A percentile compares a stretch with the other conserved stretches of the same genome.
Evolutionary conservation across 2,888 invertebrate genomes (phyloP).

Genomic region (Archips crataeganus): DNA sequence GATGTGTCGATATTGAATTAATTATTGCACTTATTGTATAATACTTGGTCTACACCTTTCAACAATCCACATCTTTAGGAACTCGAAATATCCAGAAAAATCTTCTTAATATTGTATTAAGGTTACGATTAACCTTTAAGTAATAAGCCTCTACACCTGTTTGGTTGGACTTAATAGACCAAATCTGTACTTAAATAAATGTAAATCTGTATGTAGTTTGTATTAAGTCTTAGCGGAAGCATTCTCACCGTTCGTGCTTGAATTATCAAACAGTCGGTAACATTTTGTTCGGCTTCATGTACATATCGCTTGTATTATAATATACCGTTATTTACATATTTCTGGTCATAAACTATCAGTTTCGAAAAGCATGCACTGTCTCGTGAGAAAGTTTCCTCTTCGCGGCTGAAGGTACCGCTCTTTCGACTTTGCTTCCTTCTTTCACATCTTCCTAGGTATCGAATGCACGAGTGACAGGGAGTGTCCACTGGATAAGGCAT

Average conservation of each 20-base stretch:
- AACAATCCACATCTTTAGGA: slow-evolving; percentile 47
- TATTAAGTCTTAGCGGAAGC: slow-evolving; percentile 79
- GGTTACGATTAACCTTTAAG: slow-evolving; percentile 30
- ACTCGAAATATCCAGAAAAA: slow-evolving; percentile 46
- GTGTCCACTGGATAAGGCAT: slow-evolving; percentile 96
- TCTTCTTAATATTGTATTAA: slow-evolving; percentile 15
- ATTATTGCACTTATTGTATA: background rate
- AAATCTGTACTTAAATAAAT: slow-evolving; percentile 28
- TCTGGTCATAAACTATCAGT: slow-evolving; percentile 84
- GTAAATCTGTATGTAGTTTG: background rate
- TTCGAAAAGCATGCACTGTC: slow-evolving; percentile 88
- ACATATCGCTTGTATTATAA: slow-evolving; percentile 88
- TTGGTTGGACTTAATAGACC: slow-evolving; percentile 32
- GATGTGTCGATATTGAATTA: slow-evolving; percentile 26
- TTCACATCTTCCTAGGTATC: slow-evolving; percentile 89
- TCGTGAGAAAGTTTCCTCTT: slow-evolving; percentile 94
- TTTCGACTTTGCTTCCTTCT: slow-evolving; percentile 88
- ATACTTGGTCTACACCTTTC: background rate
- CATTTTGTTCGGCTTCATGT: slow-evolving; percentile 86
- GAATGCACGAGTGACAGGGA: slow-evolving; percentile 96
- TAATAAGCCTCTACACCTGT: slow-evolving; percentile 27
- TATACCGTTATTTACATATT: slow-evolving; percentile 81
- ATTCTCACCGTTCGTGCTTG: slow-evolving; percentile 87
- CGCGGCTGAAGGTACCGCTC: slow-evolving; percentile 95
- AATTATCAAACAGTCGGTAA: slow-evolving; percentile 81